Conservation (phyloP, 1,140 invertebrate genomes). For the Drosophila virilis region DNA sequence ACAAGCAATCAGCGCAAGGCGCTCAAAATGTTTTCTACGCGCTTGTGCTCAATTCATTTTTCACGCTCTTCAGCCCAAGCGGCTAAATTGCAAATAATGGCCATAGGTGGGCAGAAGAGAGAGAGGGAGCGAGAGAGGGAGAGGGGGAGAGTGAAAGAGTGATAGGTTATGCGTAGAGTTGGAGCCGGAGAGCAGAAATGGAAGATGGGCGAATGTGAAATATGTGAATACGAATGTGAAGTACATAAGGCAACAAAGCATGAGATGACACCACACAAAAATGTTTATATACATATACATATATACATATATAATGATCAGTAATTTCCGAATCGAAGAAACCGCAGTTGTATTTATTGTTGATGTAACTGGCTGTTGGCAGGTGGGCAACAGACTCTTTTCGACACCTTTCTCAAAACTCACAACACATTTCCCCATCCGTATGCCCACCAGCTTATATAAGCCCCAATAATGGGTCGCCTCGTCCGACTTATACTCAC, state of each 20-base stretch:
- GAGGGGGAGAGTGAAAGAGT: neutral
- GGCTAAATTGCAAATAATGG: conserved; percentile 77
- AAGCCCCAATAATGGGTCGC: conserved; percentile 10
- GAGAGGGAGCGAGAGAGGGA: neutral
- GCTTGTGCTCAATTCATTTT: conserved; percentile 16
- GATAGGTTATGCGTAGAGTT: conserved; percentile 2
- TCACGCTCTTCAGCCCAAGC: conserved; percentile 22
- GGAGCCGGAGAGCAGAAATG: conserved; percentile 3
- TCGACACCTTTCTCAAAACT: conserved; percentile 30
- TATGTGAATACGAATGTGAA: neutral
- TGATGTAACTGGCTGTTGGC: conserved; percentile 7
- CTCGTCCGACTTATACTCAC: conserved; percentile 69
- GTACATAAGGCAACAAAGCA: conserved; percentile 8
- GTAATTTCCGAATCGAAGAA: conserved; percentile 26
- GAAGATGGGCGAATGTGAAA: neutral
- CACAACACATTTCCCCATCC: neutral
- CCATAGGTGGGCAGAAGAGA: conserved; percentile 36
- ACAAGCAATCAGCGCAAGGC: neutral
- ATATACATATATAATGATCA: conserved; percentile 4
- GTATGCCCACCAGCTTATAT: neutral
- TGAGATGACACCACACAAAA: conserved; percentile 11
- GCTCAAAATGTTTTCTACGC: neutral
- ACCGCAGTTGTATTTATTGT: conserved; percentile 13
- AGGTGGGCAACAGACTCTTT: conserved; percentile 16
- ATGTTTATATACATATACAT: neutral